Percentiles rank a stretch among this genome's conserved stretches.
These are phyloP conservation scores for Epinotia nisella DNA, from an alignment of 2,888 invertebrate genomes.

Conservation along the genomic window DNA sequence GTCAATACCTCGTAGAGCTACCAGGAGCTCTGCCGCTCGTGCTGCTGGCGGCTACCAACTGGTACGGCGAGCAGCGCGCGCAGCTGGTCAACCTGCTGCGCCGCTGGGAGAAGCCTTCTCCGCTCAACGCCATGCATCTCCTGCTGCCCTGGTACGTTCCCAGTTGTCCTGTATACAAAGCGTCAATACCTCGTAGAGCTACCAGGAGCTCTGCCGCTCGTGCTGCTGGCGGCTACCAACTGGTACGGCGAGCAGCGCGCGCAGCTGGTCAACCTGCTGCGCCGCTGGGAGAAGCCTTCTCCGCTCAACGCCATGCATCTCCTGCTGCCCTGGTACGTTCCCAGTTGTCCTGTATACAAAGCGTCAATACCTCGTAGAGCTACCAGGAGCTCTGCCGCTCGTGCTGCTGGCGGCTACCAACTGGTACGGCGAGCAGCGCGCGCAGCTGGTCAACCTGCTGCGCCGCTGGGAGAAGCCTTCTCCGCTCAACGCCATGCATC, in stretches of 20 bases:
- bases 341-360: conserved; percentile 38
- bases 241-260: conserved; percentile 96
- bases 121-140: conserved; percentile 95
- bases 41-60: conserved; percentile 93
- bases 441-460: conserved; percentile 94
- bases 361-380: conserved; percentile 91
- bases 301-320: conserved; percentile 96
- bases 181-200: conserved; percentile 92
- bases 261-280: conserved; percentile 94
- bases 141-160: conserved; percentile 95
- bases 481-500: conserved; percentile 95
- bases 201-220: conserved; percentile 94
- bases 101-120: conserved; percentile 94
- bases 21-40: conserved; percentile 95
- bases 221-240: conserved; percentile 93
- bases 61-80: conserved; percentile 95
- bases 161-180: conserved; percentile 38
- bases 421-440: conserved; percentile 95
- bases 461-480: conserved; percentile 93
- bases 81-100: conserved; percentile 95
- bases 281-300: conserved; percentile 93
- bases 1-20: conserved; percentile 91
- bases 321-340: conserved; percentile 94
- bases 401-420: conserved; percentile 94
- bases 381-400: conserved; percentile 94